Conservation (phyloP, 2,113 vertebrate species). For the Odocoileus virginianus region DNA sequence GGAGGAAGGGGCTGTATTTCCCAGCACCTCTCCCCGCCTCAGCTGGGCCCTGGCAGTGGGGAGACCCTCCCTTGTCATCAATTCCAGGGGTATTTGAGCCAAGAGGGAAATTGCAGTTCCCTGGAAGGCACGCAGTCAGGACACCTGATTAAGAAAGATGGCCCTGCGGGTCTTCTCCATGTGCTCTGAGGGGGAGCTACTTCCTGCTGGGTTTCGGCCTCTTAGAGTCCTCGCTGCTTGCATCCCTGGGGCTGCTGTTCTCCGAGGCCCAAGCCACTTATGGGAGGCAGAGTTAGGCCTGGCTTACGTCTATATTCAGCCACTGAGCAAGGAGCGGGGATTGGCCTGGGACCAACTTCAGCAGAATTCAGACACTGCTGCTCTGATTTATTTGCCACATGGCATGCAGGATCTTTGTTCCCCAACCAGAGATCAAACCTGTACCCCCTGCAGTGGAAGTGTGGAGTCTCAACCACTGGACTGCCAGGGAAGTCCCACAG, state of each 20-base stretch:
- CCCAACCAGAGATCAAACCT: neutral
- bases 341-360: neutral
- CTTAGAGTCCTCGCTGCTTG: neutral
- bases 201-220: neutral
- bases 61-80: neutral
- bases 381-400: neutral
- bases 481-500: neutral
- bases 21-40: neutral
- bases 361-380: neutral
- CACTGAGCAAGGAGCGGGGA: accelerated
- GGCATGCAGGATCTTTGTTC: neutral
- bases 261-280: neutral
- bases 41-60: neutral
- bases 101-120: neutral
- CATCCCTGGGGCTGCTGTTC: neutral
- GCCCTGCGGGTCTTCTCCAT: neutral
- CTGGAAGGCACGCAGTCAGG: neutral
- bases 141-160: neutral
- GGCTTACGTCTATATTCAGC: neutral
- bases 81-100: neutral
- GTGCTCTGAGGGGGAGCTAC: neutral
- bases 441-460: neutral
- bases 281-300: neutral
- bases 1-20: neutral
- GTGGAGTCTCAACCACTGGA: neutral